These are phyloP conservation scores for Rhagoletis zephyria DNA, from an alignment of 1,140 invertebrate genomes.

Conservation along the genomic window DNA sequence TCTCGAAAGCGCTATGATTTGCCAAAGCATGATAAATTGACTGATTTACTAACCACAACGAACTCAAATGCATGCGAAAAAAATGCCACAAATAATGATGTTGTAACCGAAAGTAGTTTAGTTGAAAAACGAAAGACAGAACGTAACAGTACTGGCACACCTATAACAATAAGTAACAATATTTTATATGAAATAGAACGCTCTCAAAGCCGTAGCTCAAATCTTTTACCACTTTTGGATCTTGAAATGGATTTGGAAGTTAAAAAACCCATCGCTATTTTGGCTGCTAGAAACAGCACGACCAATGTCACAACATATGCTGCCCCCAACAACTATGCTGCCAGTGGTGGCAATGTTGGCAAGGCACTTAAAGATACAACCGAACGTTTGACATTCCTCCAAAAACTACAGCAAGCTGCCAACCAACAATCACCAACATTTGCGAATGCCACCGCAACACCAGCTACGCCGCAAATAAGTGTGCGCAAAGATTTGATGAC, in stretches of 20 bases:
- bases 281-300: slow-evolving; percentile 40
- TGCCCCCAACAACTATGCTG: background rate
- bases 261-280: slow-evolving; percentile 66
- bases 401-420: slow-evolving; percentile 66
- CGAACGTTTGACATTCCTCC: slow-evolving; percentile 63
- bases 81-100: background rate
- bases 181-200: slow-evolving; percentile 68
- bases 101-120: background rate
- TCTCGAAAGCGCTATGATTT: background rate
- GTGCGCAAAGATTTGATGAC: slow-evolving; percentile 55
- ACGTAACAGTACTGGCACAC: slow-evolving; percentile 2
- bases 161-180: slow-evolving; percentile 68
- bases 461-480: slow-evolving; percentile 15
- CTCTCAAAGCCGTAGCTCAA: slow-evolving; percentile 64
- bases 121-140: background rate
- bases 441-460: slow-evolving; percentile 2
- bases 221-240: slow-evolving; percentile 55
- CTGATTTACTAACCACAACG: slow-evolving; percentile 14
- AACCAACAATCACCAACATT: slow-evolving; percentile 38
- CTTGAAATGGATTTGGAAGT: slow-evolving; percentile 55
- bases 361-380: background rate
- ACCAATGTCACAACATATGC: background rate
- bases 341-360: background rate
- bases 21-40: slow-evolving; percentile 17
- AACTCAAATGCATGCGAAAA: background rate